Conservation (phyloP, 1,140 invertebrate species). For the Portunus trituberculatus region DNA sequence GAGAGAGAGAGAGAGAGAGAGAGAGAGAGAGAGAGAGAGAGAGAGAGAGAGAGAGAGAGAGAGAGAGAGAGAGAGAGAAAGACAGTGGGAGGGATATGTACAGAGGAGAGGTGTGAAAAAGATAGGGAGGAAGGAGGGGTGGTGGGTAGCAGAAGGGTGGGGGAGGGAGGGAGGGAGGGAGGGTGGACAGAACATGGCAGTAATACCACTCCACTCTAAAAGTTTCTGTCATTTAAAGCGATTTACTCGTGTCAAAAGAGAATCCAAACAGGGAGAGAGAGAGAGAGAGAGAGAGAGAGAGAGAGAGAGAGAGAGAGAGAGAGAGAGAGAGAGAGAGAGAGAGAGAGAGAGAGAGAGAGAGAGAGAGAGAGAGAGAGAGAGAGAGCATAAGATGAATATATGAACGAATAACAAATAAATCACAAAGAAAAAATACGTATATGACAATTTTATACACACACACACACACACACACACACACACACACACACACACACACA, state of each 20-base stretch:
- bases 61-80: background rate
- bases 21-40: conserved; percentile 20
- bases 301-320: no score
- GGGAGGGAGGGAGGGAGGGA: background rate
- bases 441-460: background rate
- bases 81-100: background rate
- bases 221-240: background rate
- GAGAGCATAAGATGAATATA: background rate
- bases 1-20: background rate
- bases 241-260: background rate
- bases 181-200: background rate
- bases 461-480: conserved; percentile 31
- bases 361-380: background rate
- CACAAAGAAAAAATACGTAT: no score
- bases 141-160: no score
- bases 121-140: background rate
- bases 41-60: background rate
- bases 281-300: background rate
- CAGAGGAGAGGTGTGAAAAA: background rate
- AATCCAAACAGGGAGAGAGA: background rate
- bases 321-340: background rate
- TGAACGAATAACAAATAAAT: no score
- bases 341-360: background rate
- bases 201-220: conserved; percentile 2
- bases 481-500: conserved; percentile 25